Evolutionary conservation across 92 coral and sea anemone species (phyloP).

Genomic region (Siderastrea radians): DNA sequence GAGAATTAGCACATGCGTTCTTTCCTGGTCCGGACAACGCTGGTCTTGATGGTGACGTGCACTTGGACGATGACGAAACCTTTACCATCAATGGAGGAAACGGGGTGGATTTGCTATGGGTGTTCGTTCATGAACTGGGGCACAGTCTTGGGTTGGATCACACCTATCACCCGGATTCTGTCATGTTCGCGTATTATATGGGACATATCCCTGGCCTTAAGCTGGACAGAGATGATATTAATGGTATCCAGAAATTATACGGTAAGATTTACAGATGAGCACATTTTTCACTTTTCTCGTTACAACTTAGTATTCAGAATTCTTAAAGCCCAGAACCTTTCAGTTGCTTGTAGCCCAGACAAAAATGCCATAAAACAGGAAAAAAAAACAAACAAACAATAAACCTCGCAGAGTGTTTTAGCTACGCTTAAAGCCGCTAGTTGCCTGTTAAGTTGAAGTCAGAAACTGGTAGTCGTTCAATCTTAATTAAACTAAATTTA

Average conservation of each 20-base stretch:
- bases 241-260: slow-evolving; percentile 75
- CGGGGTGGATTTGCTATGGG: slow-evolving; percentile 80
- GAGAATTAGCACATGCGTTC: slow-evolving; percentile 72
- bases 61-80: slow-evolving; percentile 81
- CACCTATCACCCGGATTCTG: slow-evolving; percentile 60
- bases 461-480: no score
- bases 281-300: no score
- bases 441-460: no score
- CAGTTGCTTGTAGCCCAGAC: not conserved
- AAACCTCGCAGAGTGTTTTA: no score
- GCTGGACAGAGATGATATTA: slow-evolving; percentile 70
- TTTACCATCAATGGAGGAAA: slow-evolving; percentile 44
- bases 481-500: no score
- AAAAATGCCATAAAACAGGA: no score
- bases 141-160: slow-evolving; percentile 86
- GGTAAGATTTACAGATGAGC: slow-evolving; percentile 37
- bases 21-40: slow-evolving; percentile 63
- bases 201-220: slow-evolving; percentile 51
- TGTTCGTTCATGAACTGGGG: slow-evolving; percentile 82
- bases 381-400: no score
- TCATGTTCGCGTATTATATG: slow-evolving; percentile 82
- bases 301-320: no score
- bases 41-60: slow-evolving; percentile 81
- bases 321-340: no score
- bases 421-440: no score